Percentiles rank a stretch among this genome's conserved stretches.
These are phyloP conservation scores for Andrena trimmerana DNA, from an alignment of 2,888 invertebrate species.

Conservation along the genomic window DNA sequence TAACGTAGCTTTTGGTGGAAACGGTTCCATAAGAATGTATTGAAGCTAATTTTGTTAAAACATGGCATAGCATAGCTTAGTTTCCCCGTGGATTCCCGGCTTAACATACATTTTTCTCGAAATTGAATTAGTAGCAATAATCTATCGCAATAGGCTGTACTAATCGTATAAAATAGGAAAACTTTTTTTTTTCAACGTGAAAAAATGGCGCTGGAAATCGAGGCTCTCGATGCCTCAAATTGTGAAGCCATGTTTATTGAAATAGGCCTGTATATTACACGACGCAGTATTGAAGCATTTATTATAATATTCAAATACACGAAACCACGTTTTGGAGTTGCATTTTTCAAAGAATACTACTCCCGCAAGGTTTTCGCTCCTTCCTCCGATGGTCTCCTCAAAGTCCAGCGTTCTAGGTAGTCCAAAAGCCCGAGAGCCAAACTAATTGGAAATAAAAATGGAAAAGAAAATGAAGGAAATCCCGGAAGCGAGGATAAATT, in stretches of 20 bases:
- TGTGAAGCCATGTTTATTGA: conserved; percentile 26
- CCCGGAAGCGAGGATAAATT: background rate
- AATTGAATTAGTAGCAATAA: too few relatives aligned
- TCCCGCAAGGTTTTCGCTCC: conserved; percentile 8
- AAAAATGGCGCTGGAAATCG: too few relatives aligned
- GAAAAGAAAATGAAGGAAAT: conserved; percentile 3
- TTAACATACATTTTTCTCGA: too few relatives aligned
- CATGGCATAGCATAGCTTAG: too few relatives aligned
- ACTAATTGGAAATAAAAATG: conserved; percentile 51
- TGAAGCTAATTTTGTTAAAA: too few relatives aligned
- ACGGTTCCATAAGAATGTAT: too few relatives aligned
- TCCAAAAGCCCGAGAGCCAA: conserved; percentile 76
- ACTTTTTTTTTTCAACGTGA: too few relatives aligned
- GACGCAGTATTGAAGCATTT: conserved; percentile 48
- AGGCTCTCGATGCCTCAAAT: background rate
- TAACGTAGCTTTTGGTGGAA: too few relatives aligned
- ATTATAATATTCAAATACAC: conserved; percentile 52
- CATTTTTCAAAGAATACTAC: background rate
- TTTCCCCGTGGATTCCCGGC: too few relatives aligned
- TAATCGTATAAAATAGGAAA: too few relatives aligned
- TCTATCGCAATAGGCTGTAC: too few relatives aligned
- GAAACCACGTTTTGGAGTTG: conserved; percentile 15
- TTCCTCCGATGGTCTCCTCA: background rate
- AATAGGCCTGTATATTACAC: conserved; percentile 27
- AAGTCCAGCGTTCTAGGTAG: conserved; percentile 47